These are phyloP conservation scores for Onychomys arenicola DNA, from an alignment of 2,797 vertebrate species.

Conservation along the genomic window DNA sequence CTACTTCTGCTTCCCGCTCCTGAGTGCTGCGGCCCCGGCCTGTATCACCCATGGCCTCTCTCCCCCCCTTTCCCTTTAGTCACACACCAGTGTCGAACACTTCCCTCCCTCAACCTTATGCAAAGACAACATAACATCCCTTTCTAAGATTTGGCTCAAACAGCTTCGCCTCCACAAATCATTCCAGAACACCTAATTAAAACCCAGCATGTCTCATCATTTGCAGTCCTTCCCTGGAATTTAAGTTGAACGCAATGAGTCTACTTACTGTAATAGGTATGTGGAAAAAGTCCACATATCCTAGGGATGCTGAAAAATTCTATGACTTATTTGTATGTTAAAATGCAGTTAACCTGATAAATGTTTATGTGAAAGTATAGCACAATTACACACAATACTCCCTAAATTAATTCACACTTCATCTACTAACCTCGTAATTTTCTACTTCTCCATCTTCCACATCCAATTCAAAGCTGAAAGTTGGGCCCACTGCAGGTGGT, in stretches of 20 bases:
- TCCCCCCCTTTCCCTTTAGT: background rate
- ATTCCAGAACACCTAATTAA: background rate
- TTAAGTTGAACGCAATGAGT: background rate
- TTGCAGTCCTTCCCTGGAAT: background rate
- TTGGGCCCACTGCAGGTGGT: constrained; percentile 94
- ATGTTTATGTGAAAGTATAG: background rate
- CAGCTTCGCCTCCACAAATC: background rate
- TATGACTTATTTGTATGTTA: constrained; percentile 1
- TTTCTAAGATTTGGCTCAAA: constrained; percentile 6
- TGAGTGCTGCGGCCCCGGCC: background rate
- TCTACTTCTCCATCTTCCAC: constrained; percentile 99
- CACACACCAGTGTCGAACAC: background rate
- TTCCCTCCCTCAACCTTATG: background rate
- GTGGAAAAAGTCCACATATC: background rate
- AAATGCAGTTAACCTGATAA: constrained; percentile 39
- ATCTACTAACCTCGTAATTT: constrained; percentile 96
- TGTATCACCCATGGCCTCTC: background rate
- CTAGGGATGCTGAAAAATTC: background rate
- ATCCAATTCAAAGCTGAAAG: constrained; percentile 97
- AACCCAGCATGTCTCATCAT: background rate
- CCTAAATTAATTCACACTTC: constrained; percentile 73
- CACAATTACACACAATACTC: background rate
- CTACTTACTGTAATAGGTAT: background rate
- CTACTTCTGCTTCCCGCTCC: no score
- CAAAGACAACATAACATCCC: background rate